Evolutionary conservation across 2,888 invertebrate genomes (phyloP).

Genomic region (Dromius quadrimaculatus): DNA sequence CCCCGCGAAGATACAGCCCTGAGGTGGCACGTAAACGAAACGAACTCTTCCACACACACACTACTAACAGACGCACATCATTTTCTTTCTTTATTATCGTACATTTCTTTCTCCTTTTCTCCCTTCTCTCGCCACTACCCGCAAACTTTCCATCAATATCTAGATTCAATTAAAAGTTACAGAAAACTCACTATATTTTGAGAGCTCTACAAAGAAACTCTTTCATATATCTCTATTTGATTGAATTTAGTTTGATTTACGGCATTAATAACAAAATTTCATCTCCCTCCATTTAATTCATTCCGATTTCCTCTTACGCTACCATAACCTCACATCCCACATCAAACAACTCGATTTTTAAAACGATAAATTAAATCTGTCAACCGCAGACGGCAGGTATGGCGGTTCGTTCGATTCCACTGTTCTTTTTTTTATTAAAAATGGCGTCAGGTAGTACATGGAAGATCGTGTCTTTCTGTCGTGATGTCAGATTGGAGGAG

Average conservation of each 20-base stretch:
- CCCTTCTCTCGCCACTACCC: neutral
- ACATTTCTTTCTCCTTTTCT: slow-evolving; percentile 13
- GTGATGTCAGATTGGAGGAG: slow-evolving; percentile 27
- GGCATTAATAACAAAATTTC: no score
- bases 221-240: no score
- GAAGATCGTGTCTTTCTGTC: slow-evolving; percentile 50
- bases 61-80: slow-evolving; percentile 13
- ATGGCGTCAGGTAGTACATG: slow-evolving; percentile 51
- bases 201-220: no score
- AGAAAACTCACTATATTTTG: no score
- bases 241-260: no score
- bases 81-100: slow-evolving; percentile 35
- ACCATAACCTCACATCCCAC: slow-evolving; percentile 53
- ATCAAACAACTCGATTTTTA: slow-evolving; percentile 55
- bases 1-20: slow-evolving; percentile 14
- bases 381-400: slow-evolving; percentile 56
- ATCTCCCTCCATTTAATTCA: no score
- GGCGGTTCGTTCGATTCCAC: neutral
- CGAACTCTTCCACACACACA: neutral
- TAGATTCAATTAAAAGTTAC: neutral
- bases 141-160: slow-evolving; percentile 2
- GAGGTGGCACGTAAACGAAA: slow-evolving; percentile 24
- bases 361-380: slow-evolving; percentile 61
- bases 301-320: no score
- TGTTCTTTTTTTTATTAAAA: slow-evolving; percentile 42